Conservation (phyloP, 2,113 vertebrate genomes). For the Prietella phreatophila region DNA sequence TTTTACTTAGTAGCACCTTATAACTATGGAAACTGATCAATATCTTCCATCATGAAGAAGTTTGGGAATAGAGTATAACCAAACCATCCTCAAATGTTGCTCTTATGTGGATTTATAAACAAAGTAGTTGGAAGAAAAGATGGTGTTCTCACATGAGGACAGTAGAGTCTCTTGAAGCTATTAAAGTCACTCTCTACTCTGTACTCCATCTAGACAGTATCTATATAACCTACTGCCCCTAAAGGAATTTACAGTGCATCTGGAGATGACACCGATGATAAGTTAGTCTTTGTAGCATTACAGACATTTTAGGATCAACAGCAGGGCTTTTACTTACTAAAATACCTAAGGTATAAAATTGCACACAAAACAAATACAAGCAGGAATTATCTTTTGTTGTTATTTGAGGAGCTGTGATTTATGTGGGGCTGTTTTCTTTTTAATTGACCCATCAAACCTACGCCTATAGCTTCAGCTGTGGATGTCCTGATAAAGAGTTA, state of each 20-base stretch:
- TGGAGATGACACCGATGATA: background rate
- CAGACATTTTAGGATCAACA: conserved; percentile 1
- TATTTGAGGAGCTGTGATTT: background rate
- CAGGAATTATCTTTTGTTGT: background rate
- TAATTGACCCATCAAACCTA: background rate
- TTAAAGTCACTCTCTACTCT: conserved; percentile 21
- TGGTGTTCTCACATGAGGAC: background rate
- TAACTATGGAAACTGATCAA: background rate
- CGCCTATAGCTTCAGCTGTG: background rate
- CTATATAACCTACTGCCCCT: background rate
- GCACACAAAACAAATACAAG: background rate
- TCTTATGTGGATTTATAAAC: background rate
- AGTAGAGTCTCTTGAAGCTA: background rate
- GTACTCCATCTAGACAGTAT: conserved; percentile 1
- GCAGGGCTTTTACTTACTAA: background rate
- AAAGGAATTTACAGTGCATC: background rate
- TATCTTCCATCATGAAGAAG: background rate
- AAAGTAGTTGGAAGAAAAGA: background rate
- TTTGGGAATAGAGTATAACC: background rate
- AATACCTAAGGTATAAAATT: background rate
- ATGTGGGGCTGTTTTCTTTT: background rate
- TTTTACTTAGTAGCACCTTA: background rate
- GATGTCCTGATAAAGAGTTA: background rate
- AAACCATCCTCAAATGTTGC: background rate
- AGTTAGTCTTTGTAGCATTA: background rate